Base-by-base conservation (phyloP, 1,140 invertebrate species). In the Ceratina calcarata region DNA sequence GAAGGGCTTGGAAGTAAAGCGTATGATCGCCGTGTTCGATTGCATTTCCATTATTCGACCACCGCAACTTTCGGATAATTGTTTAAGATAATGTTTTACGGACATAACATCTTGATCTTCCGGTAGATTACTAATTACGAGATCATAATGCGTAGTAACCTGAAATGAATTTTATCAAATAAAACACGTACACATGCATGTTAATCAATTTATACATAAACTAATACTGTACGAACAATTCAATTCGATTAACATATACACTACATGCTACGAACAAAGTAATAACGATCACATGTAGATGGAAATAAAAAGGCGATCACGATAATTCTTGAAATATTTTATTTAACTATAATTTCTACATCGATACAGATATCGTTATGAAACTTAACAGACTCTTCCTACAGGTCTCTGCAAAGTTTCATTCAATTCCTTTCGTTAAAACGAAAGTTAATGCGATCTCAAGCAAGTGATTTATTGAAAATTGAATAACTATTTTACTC, bases 31-130 rank as follows among this genome's bases (percentile, higher is more conserved):
- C 78, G 93, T 94, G 66, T 94, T 94, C 22, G 94, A 93, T 18
- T 94, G 93, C 20, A 97, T 93, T 80, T 93, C 90, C 0, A 96
- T 87, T 16, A 97, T 96, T 84, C 95, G 95, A 16, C 97, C 97
- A 15, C 97, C 97, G 90, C 96, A 97, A 91, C 97, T 98, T 83
- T 96, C 95, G 3, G 96, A 96, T 51, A 98, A 91, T 78, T 95
- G 94, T 72, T 95, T 95, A 20, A 98, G 92, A 24, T 96, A 92
- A 76, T 93, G 94, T 75, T 93, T 94, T 55, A 95, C 91, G 71
- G 90, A 90, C 66, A 89, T 89, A 77, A 91, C 84, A 78, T 93
- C 91, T 73, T 92, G 91, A 74, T 94, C 91, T 77, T 92, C 87
- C 16, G 94, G 94, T 83, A 95, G 92, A 78, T 95, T 94, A 81